A percentile compares a stretch with the other conserved stretches of the same genome.
Conservation (phyloP, 2,113 vertebrate species). For the Donacobius atricapilla region DNA sequence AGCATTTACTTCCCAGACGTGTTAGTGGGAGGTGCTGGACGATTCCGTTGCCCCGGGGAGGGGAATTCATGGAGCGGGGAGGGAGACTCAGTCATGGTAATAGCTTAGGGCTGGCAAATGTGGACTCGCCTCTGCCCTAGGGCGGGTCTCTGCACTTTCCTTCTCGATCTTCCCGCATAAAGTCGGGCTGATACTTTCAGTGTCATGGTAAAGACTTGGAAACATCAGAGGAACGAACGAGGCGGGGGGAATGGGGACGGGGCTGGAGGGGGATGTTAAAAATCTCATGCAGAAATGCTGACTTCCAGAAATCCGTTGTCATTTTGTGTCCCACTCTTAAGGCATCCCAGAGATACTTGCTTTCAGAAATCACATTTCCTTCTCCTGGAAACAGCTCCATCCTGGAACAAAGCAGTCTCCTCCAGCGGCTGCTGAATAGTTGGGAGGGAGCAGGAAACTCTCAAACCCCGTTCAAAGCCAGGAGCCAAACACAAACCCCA, state of each 20-base stretch:
- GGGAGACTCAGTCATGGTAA: neutral
- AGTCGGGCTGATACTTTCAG: neutral
- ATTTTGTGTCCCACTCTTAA: neutral
- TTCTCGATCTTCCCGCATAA: neutral
- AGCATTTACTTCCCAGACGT: neutral
- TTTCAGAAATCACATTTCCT: neutral
- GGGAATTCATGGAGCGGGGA: neutral
- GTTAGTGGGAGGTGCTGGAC: neutral
- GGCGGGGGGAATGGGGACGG: fast-evolving
- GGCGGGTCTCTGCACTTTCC: neutral
- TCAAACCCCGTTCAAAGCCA: neutral
- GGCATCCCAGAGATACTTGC: neutral
- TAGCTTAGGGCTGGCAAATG: neutral
- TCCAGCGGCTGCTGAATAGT: neutral
- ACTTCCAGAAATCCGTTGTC: neutral
- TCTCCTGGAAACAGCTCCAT: neutral
- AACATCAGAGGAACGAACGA: neutral
- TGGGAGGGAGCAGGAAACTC: neutral
- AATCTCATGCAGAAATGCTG: neutral
- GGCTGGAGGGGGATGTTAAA: neutral
- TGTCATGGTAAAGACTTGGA: neutral
- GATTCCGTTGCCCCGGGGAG: neutral
- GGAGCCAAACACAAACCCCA: neutral
- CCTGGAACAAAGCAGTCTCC: neutral
- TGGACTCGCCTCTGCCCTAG: neutral